Evolutionary conservation across 2,888 invertebrate species (phyloP).

Genomic region (Aricia artaxerxes): DNA sequence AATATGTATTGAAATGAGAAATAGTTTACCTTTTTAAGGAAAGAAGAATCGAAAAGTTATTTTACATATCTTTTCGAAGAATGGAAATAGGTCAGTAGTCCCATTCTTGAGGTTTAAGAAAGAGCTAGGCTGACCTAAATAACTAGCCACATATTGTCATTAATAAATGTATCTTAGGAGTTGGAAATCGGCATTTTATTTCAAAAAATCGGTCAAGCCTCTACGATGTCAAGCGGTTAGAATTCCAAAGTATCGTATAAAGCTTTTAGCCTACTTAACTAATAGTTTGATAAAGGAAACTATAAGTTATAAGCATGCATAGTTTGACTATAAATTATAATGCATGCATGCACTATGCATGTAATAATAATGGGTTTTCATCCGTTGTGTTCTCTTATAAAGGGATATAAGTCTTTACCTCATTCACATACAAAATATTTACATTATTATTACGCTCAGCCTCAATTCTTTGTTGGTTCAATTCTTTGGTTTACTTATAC

Average conservation of each 20-base stretch:
- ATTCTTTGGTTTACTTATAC: no score
- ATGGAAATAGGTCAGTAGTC: background rate
- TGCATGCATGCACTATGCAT: no score
- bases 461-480: no score
- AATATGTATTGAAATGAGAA: background rate
- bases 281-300: background rate
- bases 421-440: no score
- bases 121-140: conserved; percentile 24
- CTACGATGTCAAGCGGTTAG: conserved; percentile 3
- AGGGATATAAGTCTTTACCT: no score
- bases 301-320: background rate
- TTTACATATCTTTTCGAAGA: background rate
- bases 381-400: no score
- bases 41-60: background rate
- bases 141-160: conserved; percentile 27
- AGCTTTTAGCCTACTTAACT: background rate
- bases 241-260: background rate
- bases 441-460: no score
- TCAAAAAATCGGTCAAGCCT: background rate
- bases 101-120: conserved; percentile 30
- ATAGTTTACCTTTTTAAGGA: background rate
- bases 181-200: background rate
- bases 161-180: conserved; percentile 12
- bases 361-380: no score
- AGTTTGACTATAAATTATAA: background rate